Percentiles rank a stretch among this genome's conserved stretches.
Conservation (phyloP, 2,113 vertebrate genomes). For the Anthoscopus minutus region DNA sequence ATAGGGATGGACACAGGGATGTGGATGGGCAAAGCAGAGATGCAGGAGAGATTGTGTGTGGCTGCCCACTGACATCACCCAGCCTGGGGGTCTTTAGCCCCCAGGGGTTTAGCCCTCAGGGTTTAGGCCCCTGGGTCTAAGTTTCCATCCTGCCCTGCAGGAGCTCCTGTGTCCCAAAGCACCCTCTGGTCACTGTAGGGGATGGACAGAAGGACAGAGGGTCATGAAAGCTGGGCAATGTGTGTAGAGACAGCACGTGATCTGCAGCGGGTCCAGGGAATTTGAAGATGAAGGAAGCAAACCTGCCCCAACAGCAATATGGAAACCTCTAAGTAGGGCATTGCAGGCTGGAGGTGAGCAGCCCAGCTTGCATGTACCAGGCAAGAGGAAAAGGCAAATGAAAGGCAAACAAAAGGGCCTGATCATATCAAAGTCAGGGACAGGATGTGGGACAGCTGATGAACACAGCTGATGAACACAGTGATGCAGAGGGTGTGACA, state of each 20-base stretch:
- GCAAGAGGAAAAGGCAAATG: not conserved
- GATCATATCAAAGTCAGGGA: fast-evolving
- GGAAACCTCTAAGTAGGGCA: not conserved
- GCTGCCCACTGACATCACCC: not conserved
- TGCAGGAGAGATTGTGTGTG: fast-evolving
- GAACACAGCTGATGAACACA: fast-evolving
- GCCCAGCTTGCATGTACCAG: fast-evolving
- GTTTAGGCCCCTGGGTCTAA: too few species aligned
- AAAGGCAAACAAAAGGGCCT: not conserved
- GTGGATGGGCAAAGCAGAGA: not conserved
- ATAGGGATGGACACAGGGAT: too few species aligned
- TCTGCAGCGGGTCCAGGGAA: not conserved
- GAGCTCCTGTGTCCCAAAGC: not conserved
- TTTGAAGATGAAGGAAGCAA: not conserved
- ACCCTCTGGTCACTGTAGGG: too few species aligned
- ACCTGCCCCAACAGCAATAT: not conserved
- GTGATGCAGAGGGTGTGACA: fast-evolving
- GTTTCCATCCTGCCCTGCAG: not conserved
- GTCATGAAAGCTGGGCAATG: fast-evolving
- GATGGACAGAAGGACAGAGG: not conserved
- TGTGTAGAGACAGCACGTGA: fast-evolving
- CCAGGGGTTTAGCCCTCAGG: too few species aligned
- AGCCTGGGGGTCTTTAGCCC: not conserved
- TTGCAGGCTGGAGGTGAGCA: not conserved
- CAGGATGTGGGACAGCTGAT: fast-evolving